Base-by-base conservation (phyloP, 2,797 vertebrate genomes). In the Artibeus jamaicensis region DNA sequence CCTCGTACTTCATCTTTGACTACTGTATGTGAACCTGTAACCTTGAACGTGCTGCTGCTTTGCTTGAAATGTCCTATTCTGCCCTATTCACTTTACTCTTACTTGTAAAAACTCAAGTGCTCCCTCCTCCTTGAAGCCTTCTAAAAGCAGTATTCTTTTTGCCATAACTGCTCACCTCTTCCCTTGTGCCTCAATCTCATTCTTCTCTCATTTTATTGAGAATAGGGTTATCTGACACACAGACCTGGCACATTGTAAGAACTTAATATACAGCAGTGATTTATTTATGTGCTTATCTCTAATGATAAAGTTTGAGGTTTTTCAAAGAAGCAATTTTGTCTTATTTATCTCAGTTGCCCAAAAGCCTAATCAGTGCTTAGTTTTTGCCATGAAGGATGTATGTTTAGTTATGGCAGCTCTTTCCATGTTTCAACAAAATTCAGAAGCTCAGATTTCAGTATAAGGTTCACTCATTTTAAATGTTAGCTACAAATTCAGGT, bases 371-470 rank as follows among this genome's bases (percentile, higher is more conserved):
- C n/a, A 83, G 15, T 42, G 48, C 55, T 85, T 86, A 68, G 24
- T 71, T 89, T 85, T 96, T 96, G 32, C 29, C 21, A 42, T 57
- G 48, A 89, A 96, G 55, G 29, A 21, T 84, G 5, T 37, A n/a
- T 92, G 26, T 46, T n/a, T 85, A 62, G 5, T 93, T 85, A 81
- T 85, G 26, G 76, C 42, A 86, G 2, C 62, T 85, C 44, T 93
- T 90, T n/a, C 37, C 24, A 3, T 78, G 32, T 84, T 86, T 94
- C 74, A 97, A 29, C 16, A 70, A 92, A 83, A 84, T 96, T 70
- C 73, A 39, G 53, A 83, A 86, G 82, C n/a, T 12, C 44, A 87
- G 21, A 74, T 77, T 95, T 94, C 95, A 74, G 74, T 94, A 34
- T 59, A 73, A 48, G 26, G 5, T 68, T 18, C 68, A 67, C 42